Conservation (phyloP, 2,797 vertebrate species). For the Chelon auratus region DNA sequence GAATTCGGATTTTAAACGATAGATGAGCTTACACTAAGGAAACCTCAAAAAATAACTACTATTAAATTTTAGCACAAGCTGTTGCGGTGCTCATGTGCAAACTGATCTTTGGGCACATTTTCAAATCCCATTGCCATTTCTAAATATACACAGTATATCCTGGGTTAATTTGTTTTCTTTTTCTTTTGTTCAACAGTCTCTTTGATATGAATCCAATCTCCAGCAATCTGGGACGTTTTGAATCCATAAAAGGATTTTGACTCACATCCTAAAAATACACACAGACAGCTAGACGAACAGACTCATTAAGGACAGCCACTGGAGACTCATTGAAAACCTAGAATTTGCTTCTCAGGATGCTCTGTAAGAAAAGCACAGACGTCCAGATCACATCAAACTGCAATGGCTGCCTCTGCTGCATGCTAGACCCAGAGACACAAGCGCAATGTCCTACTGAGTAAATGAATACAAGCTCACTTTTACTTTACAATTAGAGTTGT, state of each 20-base stretch:
- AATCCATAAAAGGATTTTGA: slow-evolving; percentile 66
- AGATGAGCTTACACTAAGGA: neutral
- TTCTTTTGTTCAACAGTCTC: slow-evolving; percentile 70
- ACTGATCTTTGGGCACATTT: slow-evolving; percentile 27
- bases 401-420: slow-evolving; percentile 3
- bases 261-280: slow-evolving; percentile 63
- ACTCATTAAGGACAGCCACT: slow-evolving; percentile 31
- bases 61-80: slow-evolving; percentile 6
- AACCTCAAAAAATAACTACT: neutral
- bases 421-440: slow-evolving; percentile 4
- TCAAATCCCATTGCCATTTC: slow-evolving; percentile 6
- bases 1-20: slow-evolving; percentile 6
- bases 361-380: slow-evolving; percentile 35
- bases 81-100: neutral
- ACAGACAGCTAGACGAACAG: slow-evolving; percentile 33
- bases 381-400: slow-evolving; percentile 16
- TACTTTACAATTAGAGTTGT: slow-evolving; percentile 8
- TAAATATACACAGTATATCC: slow-evolving; percentile 44
- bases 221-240: slow-evolving; percentile 39
- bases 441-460: slow-evolving; percentile 4
- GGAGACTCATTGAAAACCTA: slow-evolving; percentile 41
- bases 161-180: slow-evolving; percentile 31
- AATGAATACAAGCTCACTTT: slow-evolving; percentile 16
- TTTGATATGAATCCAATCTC: slow-evolving; percentile 67
- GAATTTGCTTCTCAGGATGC: slow-evolving; percentile 61